Base-by-base conservation (phyloP, 2,888 invertebrate genomes). In the Philereme transversata region DNA sequence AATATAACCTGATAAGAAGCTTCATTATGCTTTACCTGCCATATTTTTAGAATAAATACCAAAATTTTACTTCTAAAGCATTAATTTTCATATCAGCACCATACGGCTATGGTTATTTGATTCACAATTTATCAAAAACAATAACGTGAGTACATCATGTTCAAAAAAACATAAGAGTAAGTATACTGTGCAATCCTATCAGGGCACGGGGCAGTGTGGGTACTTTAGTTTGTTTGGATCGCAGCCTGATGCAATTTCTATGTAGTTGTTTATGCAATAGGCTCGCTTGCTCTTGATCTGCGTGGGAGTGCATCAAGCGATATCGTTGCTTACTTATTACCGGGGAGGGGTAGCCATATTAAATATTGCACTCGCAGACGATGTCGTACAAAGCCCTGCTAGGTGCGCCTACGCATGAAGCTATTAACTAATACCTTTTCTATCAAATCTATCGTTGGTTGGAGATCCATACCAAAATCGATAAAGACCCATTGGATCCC, bases 381-480 rank as follows among this genome's bases (percentile, higher is more conserved):
- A 77, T 81, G 73, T 72, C 72, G 79, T n/a, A 76, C 77, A 79
- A 88, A 90, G 88, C 88, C 78, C 75, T 69, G 77, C 79, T 84
- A 80, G 69, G 71, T 77, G 77, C 78, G 79, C 82, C 82, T 84
- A 83, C 71, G 71, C 73, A 79, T 73, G 74, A 84, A 87, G 82
- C 84, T 81, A 71, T 71, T 71, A 68, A 77, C 68, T 81, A 83
- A 87, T 96, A 97, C 97, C 97, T 97, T 97, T 93, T 97, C 97
- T 83, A 97, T 96, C 73, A 98, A 94, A 82, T 97, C 96, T 90
- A 98, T 98, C 86, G 97, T 97, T 74, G 96, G 94, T 92, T 97
- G 97, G 81, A 98, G 95, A 89, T 98, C 98, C 95, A 98, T 96
- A 93, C 97, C 98, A 90, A 98, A 98, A 94, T 98, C 98, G 89